Evolutionary conservation across 1,140 invertebrate species (phyloP), one percentile per base, ranked within the genome.

Genomic region (Marisa cornuarietis): DNA sequence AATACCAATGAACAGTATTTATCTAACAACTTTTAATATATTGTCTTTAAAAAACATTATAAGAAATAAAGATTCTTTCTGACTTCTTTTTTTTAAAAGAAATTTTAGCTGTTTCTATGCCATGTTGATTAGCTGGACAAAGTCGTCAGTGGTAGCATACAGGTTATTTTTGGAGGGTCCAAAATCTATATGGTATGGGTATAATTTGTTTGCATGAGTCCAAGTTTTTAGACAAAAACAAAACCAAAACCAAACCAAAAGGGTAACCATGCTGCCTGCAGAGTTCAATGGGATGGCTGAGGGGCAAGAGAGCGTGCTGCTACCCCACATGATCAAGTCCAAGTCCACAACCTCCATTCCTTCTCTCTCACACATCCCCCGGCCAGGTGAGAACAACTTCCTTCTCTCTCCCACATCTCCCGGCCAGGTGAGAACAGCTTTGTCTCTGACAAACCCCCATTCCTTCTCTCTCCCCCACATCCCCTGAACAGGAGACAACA

Each of bases 311-410:
- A n/a, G 65, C 22, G 16, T 26, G 22, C 62, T 76, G 72, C 79
- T 80, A 52, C 75, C 80, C 42, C 80, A 74, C 26, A 77, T 86
- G 77, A 80, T 81, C 77, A 87, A 87, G 80, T 86, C 86, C 75
- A 85, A 86, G 76, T 87, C 86, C 26, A 84, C 82, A 51, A 85
- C 85, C 49, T 81, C 71, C 79, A 84, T 84, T 79, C 81, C 81
- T 26, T 85, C 83, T 71, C 68, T 86, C 16, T 85, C 83, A 75
- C 84, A 84, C 71, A 87, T 87, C 71, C 86, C 86, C 31, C 75
- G 82, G 22, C 77, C 82, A 82, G 86, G 86, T 87, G 83, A 87
- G 81, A 52, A 24, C n/a, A 31, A 26, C n/a, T 52, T 22, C 20
- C 22, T 20, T 54, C n/a, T 14, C 76, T 42, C 18, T 58, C 63